These are phyloP conservation scores for Rhinophrynus dorsalis DNA, from an alignment of 2,797 vertebrate species.

Conservation along the genomic window DNA sequence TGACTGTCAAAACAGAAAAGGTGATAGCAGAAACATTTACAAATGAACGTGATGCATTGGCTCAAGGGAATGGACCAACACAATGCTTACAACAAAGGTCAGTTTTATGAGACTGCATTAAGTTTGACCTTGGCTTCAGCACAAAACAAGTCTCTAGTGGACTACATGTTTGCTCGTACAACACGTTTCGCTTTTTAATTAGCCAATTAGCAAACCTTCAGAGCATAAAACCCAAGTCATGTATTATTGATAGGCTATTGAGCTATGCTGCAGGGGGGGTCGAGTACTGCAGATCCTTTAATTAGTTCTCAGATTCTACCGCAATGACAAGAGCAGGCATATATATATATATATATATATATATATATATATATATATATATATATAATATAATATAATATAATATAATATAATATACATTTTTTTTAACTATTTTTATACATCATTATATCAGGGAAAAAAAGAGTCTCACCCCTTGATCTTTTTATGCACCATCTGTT, in stretches of 20 bases:
- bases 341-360: no score
- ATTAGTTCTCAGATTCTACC: constrained; percentile 72
- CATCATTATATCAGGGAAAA: neutral
- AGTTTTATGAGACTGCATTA: constrained; percentile 54
- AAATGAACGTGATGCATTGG: fast-evolving
- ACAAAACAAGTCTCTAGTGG: constrained; percentile 72
- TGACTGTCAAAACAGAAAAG: constrained; percentile 25
- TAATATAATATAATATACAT: no score
- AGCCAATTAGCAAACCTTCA: constrained; percentile 88
- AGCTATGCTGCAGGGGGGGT: constrained; percentile 60
- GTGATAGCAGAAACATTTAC: constrained; percentile 15
- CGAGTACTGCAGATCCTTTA: constrained; percentile 68
- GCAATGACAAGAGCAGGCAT: constrained; percentile 58
- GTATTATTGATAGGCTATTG: constrained; percentile 90
- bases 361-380: no score
- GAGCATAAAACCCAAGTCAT: constrained; percentile 80
- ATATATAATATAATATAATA: no score
- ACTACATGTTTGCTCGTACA: constrained; percentile 70
- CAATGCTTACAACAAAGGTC: constrained; percentile 51
- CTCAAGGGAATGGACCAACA: constrained; percentile 42
- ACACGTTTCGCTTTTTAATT: constrained; percentile 91
- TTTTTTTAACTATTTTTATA: neutral
- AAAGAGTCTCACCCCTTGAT: no score
- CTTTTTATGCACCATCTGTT: no score
- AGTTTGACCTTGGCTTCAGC: constrained; percentile 59